Percentiles rank a stretch among this genome's conserved stretches.
Evolutionary conservation across 2,113 vertebrate species (phyloP).

Genomic region (Heterotilapia buettikoferi): DNA sequence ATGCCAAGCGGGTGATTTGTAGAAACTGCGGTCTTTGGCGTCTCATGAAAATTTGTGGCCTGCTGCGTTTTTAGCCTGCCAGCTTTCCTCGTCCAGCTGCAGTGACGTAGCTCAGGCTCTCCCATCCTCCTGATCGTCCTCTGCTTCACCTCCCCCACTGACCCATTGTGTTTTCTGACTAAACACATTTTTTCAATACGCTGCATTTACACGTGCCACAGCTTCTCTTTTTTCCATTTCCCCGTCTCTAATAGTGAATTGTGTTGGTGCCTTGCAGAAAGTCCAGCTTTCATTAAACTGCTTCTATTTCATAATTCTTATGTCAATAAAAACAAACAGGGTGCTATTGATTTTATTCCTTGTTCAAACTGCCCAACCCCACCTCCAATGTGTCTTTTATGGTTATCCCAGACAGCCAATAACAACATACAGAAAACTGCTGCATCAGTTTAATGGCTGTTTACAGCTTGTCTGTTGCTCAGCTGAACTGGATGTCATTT

Average conservation of each 20-base stretch:
- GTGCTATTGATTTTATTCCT: not conserved
- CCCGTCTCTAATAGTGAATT: not conserved
- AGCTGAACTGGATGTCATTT: not conserved
- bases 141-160: not conserved
- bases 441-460: not conserved
- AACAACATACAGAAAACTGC: not conserved
- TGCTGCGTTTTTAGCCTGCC: not conserved
- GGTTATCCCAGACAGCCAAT: not conserved
- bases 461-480: not conserved
- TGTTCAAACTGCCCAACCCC: not conserved
- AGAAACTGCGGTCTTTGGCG: not conserved
- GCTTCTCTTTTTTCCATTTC: not conserved
- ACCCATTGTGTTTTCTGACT: not conserved
- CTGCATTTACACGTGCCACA: not conserved
- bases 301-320: not conserved
- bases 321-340: not conserved
- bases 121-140: not conserved
- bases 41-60: not conserved
- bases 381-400: not conserved
- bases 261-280: not conserved
- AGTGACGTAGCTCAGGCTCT: slow-evolving; percentile 2
- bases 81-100: slow-evolving; percentile 7
- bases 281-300: not conserved
- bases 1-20: not conserved
- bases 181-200: not conserved